Percentiles rank a stretch among this genome's conserved stretches.
Evolutionary conservation across 1,140 invertebrate species (phyloP).

Genomic region (Phocides pigmalion): DNA sequence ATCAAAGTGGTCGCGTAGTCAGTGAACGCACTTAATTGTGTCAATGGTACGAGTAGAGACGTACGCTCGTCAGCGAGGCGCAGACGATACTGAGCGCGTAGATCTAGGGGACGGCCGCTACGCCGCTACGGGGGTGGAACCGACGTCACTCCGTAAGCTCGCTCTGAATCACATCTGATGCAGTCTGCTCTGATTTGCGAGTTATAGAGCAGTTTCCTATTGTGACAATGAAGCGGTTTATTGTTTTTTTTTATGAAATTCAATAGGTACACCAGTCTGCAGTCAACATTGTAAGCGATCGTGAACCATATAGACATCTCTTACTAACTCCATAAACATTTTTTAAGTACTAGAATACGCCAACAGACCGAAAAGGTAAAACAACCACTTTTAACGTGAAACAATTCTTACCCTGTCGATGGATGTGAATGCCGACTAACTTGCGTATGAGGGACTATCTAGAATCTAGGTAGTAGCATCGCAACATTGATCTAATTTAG

Average conservation of each 20-base stretch:
- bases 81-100: slow-evolving; percentile 60
- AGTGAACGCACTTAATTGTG: slow-evolving; percentile 38
- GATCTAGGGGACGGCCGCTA: slow-evolving; percentile 47
- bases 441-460: no score
- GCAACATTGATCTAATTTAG: no score
- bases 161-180: slow-evolving; percentile 43
- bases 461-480: no score
- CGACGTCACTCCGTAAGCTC: slow-evolving; percentile 51
- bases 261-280: no score
- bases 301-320: no score
- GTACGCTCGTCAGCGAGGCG: slow-evolving; percentile 52
- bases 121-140: slow-evolving; percentile 64
- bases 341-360: no score
- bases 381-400: no score
- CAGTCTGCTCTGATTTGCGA: slow-evolving; percentile 20
- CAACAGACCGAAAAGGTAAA: no score
- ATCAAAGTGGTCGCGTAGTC: slow-evolving; percentile 47
- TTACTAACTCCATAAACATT: no score
- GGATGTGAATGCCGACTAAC: no score
- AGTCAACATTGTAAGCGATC: no score
- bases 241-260: background rate
- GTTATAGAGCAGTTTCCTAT: slow-evolving; percentile 6
- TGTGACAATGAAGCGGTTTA: slow-evolving; percentile 12
- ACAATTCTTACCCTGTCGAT: no score
- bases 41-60: slow-evolving; percentile 20